Evolutionary conservation across 2,113 vertebrate genomes (phyloP).

Genomic region (Salminus brasiliensis): DNA sequence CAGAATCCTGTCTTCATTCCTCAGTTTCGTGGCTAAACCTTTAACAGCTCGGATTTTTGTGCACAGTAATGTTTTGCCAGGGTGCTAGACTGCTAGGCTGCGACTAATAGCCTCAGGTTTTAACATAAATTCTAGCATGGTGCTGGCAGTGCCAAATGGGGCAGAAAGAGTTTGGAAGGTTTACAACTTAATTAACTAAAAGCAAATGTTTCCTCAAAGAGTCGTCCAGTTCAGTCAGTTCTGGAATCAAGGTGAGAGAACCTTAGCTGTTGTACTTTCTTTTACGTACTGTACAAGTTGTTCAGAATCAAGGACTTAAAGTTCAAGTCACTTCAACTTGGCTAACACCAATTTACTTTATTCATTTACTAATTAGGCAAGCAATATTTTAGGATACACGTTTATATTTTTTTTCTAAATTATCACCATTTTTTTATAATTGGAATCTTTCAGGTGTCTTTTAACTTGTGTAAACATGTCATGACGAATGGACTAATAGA

Average conservation of each 20-base stretch:
- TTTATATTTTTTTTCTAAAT: too few relatives aligned
- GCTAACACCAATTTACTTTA: too few relatives aligned
- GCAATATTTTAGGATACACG: too few relatives aligned
- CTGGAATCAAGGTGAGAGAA: neutral
- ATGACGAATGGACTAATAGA: too few relatives aligned
- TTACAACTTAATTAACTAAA: neutral
- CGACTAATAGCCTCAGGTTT: neutral
- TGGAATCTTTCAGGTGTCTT: too few relatives aligned
- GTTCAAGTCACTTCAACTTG: too few relatives aligned
- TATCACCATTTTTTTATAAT: too few relatives aligned
- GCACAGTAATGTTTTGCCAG: neutral
- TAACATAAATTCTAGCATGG: neutral
- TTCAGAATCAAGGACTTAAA: too few relatives aligned
- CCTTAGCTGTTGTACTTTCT: slow-evolving; percentile 4
- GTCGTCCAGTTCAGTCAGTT: neutral
- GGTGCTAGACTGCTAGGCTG: neutral
- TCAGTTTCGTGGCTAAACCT: neutral
- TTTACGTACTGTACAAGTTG: neutral
- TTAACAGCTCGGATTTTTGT: neutral
- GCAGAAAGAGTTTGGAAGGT: neutral
- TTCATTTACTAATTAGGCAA: too few relatives aligned
- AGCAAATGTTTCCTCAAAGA: neutral
- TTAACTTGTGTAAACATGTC: too few relatives aligned
- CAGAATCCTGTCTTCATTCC: neutral
- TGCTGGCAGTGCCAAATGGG: neutral